Evolutionary conservation across 2,888 invertebrate species (phyloP), one percentile per base, ranked within the genome.

Genomic region (Sussaba pulchella): DNA sequence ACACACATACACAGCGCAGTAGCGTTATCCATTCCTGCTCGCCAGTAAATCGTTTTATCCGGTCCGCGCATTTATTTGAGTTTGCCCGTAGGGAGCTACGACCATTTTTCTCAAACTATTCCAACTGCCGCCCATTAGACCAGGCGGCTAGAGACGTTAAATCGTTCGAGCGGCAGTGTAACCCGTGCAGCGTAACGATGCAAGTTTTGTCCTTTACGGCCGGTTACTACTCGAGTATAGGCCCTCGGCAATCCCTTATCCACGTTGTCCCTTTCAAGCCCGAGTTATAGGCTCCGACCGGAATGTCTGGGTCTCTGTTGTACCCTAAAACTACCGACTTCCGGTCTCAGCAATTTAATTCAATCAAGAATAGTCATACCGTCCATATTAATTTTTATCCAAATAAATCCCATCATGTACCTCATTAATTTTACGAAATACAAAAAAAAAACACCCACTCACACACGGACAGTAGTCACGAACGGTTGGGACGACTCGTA

Each of bases 51-150:
- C 89, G 88, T 89, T 88, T 87, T 88, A 88, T 89, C 88, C 87
- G 79, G 71, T 81, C 73, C 82, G 84, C 83, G 85, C 87, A 87
- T 89, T 89, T 90, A 87, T 89, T 90, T 86, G 87, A 89, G 88
- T 89, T 87, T 84, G 84, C 85, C 86, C 86, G 84, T 81, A 83
- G 83, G 85, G 84, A 74, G 80, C 78, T 80, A 78, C 76, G 84
- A 85, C 85, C 87, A 90, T 89, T 90, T 90, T 90, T 90, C 88
- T 89, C 76, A 87, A 90, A 89, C 88, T 89, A 88, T 88, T 88
- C 86, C 88, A 86, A 87, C 88, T 85, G 87, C 86, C 82, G 82
- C 82, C 89, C 88, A 90, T 90, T 90, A 89, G 84, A 75, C 74
- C 83, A 83, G 83, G 83, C 83, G 84, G n/a, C 83, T 73, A 72